Evolutionary conservation across 2,113 vertebrate genomes (phyloP), one percentile per base, ranked within the genome.

Genomic region (Pagrus major): DNA sequence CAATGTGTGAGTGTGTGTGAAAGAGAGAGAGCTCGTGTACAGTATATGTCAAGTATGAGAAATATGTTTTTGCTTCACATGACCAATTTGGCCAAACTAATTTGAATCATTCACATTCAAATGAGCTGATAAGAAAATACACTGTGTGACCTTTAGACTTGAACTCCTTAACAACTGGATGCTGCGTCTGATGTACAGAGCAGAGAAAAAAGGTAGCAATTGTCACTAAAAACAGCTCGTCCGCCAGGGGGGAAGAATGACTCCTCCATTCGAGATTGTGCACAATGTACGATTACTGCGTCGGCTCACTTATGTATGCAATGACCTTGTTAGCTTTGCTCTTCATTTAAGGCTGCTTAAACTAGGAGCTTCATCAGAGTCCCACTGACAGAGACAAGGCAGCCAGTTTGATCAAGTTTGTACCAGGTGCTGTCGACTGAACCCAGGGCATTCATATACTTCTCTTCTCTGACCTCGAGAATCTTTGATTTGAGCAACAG

Each of bases 71-170:
- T 87, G 83, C 76, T 87, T 91, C 86, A 93, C 37, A 21, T 88
- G 89, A 89, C 89, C 92, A 90, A 89, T 92, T 92, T 90, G 88
- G 90, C 88, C 90, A 90, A 91, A 85, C 77, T 86, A 76, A 81
- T 86, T 80, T 79, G 65, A 87, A 76, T 85, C 65, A 63, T 90
- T 75, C 88, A 91, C 90, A 91, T 93, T 94, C 88, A 91, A 90
- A 89, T 81, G 76, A 81, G 85, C 81, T 49, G 78, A 77, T 92
- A 78, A 76, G 74, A 90, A 90, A 89, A 89, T 78, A 86, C 84
- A 88, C 63, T 27, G 76, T 71, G 67, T 66, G 81, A 86, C 80
- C 69, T 90, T 88, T 63, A 49, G 80, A 71, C 76, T 73, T 71
- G 29, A 68, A 51, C 54, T 49, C 35, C 52, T 58, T 21, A 70